Base-by-base conservation (phyloP, 2,797 vertebrate genomes). In the Channallabes apus region DNA sequence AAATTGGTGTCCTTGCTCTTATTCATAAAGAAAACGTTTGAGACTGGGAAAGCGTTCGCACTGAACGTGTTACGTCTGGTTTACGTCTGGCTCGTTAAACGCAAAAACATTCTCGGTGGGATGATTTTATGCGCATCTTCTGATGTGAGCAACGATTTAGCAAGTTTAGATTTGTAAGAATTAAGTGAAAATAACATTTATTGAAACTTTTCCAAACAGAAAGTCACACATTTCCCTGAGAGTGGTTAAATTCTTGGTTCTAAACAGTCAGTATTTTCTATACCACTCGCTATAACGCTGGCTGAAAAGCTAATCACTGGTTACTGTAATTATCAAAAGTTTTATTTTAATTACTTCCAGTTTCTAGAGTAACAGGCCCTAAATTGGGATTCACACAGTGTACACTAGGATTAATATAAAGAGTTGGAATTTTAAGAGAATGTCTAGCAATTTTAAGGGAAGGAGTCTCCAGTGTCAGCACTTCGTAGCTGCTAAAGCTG, bases 381-480 rank as follows among this genome's bases (percentile, higher is more conserved):
- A 2, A 15, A 32, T 18, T 32, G 29, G 24, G 15, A 67, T 17
- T 18, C 3, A 14, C 12, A 27, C 12, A 14, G 62, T 14, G 3
- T 11, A 15, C 12, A 1, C 27, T 65, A 5, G 1, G n/a, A 65
- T 59, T 18, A 6, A 59, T 59, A 59, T 59, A 59, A 18, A 11
- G 11, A 51, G 46, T 51, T 14, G 46, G 46, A 51, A 51, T 46
- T 46, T 46, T n/a, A n/a, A n/a, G 41, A 2, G 41, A 9, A 46
- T 46, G 1, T 11, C 41, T 1, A 46, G 41, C 41, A 9, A 46
- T 11, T 46, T 11, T 51, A 24, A 71, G 9, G 71, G 41, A 73
- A 73, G 71, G 71, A 51, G 71, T 73, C 71, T n/a, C 12, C 71
- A 73, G 41, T 73, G 41, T 73, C 71, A 51, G 41, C 3, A 17